phyloP scores from a whole-genome alignment of 2,888 invertebrate species.

The Lordiphosa andalusiaca region DNA sequence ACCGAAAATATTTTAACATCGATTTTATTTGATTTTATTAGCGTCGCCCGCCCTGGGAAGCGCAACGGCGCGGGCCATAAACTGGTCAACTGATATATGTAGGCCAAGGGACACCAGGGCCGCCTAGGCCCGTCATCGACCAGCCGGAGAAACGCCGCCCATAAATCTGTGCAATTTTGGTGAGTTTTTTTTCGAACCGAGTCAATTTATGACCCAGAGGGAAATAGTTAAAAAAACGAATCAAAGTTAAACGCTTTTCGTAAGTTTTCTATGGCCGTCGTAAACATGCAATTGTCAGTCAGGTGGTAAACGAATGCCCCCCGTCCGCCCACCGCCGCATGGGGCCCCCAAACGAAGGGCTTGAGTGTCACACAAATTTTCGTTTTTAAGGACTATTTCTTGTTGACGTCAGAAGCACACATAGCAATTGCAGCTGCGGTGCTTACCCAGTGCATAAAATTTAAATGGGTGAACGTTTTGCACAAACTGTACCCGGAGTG shows the following conservation, averaged over 20 bases:
- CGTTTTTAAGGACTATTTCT: no score
- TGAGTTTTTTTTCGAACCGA: slow-evolving; percentile 57
- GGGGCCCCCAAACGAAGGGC: neutral
- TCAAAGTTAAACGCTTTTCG: slow-evolving; percentile 52
- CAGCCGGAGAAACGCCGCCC: slow-evolving; percentile 23
- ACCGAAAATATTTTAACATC: slow-evolving; percentile 45
- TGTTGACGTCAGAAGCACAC: no score
- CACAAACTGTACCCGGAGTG: no score
- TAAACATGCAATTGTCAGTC: slow-evolving; percentile 9
- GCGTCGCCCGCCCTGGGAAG: slow-evolving; percentile 44
- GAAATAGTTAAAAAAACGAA: slow-evolving; percentile 55
- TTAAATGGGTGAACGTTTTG: no score
- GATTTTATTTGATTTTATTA: slow-evolving; percentile 72
- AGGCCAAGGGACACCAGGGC: slow-evolving; percentile 57
- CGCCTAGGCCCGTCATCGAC: slow-evolving; percentile 66
- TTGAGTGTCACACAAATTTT: slow-evolving; percentile 50
- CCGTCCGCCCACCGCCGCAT: slow-evolving; percentile 25
- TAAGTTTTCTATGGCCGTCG: slow-evolving; percentile 15
- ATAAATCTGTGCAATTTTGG: slow-evolving; percentile 70
- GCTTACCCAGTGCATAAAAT: no score
- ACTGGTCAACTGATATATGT: slow-evolving; percentile 43
- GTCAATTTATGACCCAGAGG: slow-evolving; percentile 52
- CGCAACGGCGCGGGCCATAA: slow-evolving; percentile 35
- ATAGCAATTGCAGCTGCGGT: slow-evolving; percentile 31
- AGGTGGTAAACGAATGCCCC: neutral